Evolutionary conservation across 2,797 vertebrate genomes (phyloP), one percentile per base, ranked within the genome.

Genomic region (Gadopsis bispinosus): DNA sequence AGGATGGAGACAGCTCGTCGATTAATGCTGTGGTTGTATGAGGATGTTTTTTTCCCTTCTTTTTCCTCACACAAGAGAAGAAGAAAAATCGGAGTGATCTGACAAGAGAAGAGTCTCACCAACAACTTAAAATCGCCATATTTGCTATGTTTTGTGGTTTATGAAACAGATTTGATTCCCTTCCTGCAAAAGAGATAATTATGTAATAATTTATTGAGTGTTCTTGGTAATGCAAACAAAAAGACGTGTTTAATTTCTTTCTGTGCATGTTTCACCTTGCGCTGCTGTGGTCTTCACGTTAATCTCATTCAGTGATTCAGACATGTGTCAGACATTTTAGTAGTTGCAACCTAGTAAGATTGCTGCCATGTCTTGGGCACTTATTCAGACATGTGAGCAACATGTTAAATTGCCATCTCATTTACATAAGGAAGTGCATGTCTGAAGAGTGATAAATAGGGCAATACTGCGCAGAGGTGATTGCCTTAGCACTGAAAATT

Each of bases 401-500:
- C 26, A 45, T 29, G 35, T 31, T 31, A 59, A 51, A 45, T 19
- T 73, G 29, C 19, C 3, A 37, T 56, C 26, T 22, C 1, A 41
- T 48, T 59, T 7, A 22, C 12, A 39, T 58, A 39, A 37, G 1
- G 20, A 62, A 4, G 3, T 53, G 10, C n/a, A 33, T 48, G 31
- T 63, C 33, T 48, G 1, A 67, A 61, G 9, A 26, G 45, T 68
- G 8, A 53, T 62, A 60, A 26, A 50, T 50, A 54, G 31, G 45
- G 53, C 26, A 17, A 60, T 29, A 31, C 10, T 62, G 48, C 2
- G 2, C 41, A 56, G 14, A 50, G 3, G 26, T 33, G 7, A 31
- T 59, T 35, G n/a, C 22, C 14, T 60, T 39, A 60, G 33, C 20
- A 16, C 17, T 69, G 26, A 26, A 37, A 69, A 69, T 51, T 64